Evolutionary conservation across 1,140 invertebrate genomes (phyloP), one percentile per base, ranked within the genome.

Genomic region (honey bee (Apis mellifera)): DNA sequence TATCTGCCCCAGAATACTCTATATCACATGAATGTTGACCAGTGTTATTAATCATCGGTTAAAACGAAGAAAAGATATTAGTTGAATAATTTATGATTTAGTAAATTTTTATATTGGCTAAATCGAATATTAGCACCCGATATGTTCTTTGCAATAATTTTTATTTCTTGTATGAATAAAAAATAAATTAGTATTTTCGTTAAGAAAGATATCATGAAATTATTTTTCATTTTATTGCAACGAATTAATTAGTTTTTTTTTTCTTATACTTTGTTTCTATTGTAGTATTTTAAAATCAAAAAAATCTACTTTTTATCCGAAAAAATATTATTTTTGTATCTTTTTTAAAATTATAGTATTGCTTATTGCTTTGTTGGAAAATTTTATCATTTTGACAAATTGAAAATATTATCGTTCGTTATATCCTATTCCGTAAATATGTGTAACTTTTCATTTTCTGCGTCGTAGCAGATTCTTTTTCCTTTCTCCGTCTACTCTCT

Each of bases 401-500:
- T 15, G 26, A 72, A 72, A 72, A 54, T 55, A 15, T 26, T 55
- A 15, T 26, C 19, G 15, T 23, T 54, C 50, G 2, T 23, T 11
- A 9, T 70, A 23, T 52, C n/a, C 50, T 71, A n/a, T 70, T 32
- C 15, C 13, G 19, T 17, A 59, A 73, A n/a, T 57, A 19, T 50
- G 9, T 66, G 69, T 42, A 69, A 42, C 75, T 68, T 57, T 17
- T 74, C 62, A 21, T 55, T 74, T 69, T 52, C 48, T 42, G 52
- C 55, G 69, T 60, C 55, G 32, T 26, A 19, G 69, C 42, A 42
- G 66, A 68, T 78, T 70, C 73, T 55, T 84, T 65, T 77, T 71
- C 68, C 55, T 72, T 73, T 62, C 54, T 66, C 59, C 77, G 71
- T 74, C 72, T 64, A 59, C 54, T 50, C 59, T 73, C 32, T 82